Base-by-base conservation (phyloP, 2,888 invertebrate species). In the Cryptops parisi region DNA sequence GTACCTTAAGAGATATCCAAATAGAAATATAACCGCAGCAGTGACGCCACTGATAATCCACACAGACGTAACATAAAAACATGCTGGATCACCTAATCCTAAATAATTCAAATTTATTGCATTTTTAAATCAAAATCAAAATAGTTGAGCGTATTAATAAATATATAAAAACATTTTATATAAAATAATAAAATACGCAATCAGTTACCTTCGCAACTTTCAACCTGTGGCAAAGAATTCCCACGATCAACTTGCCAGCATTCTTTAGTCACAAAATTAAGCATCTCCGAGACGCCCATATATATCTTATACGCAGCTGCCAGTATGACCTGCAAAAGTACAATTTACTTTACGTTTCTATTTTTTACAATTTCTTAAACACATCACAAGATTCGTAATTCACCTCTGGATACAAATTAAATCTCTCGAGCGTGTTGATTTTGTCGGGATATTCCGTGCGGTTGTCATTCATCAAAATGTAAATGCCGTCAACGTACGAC, bases 331-430 rank as follows among this genome's bases (percentile, higher is more conserved):
- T 74, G 60, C 9, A 58, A 55, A 33, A 47, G 4, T 6, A 17
- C 17, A 22, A 2, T 9, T 12, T 15, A 17, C 26, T 45, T 45
- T 45, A 21, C 21, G 26, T 12, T 17, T 23, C 21, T n/a, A 45
- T 23, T 45, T 23, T 17, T 24, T 26, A 9, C 15, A n/a, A n/a
- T n/a, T n/a, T n/a, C n/a, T n/a, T n/a, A n/a, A n/a, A n/a, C n/a
- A n/a, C n/a, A n/a, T n/a, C n/a, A n/a, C n/a, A 25, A 46, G 9
- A 58, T 15, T 49, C 46, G 26, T 21, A 17, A 22, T 70, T 69
- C 59, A 89, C 81, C 77, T 90, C 90, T 1, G 89, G 89, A 63
- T 83, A 78, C 50, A 91, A 76, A 68, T 84, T 87, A 66, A 90
- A 91, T 50, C 86, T 72, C 63, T 82, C 80, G 39, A 85, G 72